Evolutionary conservation across 1,140 invertebrate genomes (phyloP).

Genomic region (Grapholita molesta): DNA sequence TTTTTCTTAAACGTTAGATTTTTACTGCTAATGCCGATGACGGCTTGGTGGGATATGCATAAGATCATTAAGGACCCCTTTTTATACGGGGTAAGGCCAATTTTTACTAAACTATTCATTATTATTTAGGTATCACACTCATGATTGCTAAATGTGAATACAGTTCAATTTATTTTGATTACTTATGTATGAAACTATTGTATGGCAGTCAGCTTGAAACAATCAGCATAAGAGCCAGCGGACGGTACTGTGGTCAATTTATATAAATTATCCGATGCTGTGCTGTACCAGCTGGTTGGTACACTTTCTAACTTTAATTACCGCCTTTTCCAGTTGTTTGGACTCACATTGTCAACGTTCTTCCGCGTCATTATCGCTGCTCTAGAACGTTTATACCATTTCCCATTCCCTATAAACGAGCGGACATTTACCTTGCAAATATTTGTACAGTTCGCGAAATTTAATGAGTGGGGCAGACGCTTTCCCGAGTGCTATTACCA

Average conservation of each 20-base stretch:
- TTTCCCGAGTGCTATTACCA: neutral
- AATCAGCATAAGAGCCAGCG: neutral
- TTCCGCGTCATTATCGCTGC: conserved; percentile 46
- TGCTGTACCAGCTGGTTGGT: conserved; percentile 35
- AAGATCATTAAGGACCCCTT: no score
- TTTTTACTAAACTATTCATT: no score
- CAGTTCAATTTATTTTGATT: no score
- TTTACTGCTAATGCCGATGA: no score
- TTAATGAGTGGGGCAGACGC: neutral
- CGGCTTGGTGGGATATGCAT: no score
- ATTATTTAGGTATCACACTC: no score
- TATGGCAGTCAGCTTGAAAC: neutral
- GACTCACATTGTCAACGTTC: conserved; percentile 46
- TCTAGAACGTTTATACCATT: conserved; percentile 34
- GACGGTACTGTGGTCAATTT: conserved; percentile 32
- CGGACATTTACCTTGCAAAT: conserved; percentile 2
- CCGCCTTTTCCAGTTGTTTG: conserved; percentile 39
- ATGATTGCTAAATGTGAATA: no score
- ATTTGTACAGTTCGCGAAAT: neutral
- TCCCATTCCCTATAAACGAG: conserved; percentile 1
- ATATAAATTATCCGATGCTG: conserved; percentile 39
- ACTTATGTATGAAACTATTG: no score
- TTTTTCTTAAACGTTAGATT: no score
- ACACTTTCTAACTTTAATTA: conserved; percentile 56
- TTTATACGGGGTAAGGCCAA: no score